Percentiles rank a stretch among this genome's conserved stretches.
phyloP scores from a whole-genome alignment of 2,797 vertebrate species.

The Tapera naevia region DNA sequence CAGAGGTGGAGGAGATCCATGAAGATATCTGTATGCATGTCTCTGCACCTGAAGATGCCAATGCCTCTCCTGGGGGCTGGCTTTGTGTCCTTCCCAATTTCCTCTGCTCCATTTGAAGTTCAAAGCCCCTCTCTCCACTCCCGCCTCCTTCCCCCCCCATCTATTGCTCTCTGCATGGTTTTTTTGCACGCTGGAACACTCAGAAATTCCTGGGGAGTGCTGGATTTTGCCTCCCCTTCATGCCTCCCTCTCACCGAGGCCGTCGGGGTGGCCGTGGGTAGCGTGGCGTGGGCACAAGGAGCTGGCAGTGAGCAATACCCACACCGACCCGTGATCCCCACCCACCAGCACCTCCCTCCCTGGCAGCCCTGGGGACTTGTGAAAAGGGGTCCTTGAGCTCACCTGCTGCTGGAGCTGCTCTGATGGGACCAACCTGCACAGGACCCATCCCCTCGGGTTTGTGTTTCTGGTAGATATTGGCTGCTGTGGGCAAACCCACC shows the following conservation, averaged over 20 bases:
- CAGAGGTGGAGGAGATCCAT: not conserved
- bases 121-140: not conserved
- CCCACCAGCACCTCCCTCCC: not conserved
- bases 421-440: rapidly evolving
- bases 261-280: not conserved
- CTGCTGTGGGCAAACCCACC: not conserved
- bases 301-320: rapidly evolving
- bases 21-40: not conserved
- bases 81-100: not conserved
- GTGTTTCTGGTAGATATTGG: not conserved
- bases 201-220: not conserved
- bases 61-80: not conserved
- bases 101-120: not conserved
- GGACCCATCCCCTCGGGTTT: not conserved
- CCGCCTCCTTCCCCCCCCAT: not conserved
- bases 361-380: rapidly evolving
- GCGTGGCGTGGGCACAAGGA: rapidly evolving
- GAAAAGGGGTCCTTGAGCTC: not conserved
- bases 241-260: rapidly evolving
- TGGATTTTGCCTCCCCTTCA: not conserved
- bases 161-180: not conserved
- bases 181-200: not conserved
- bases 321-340: rapidly evolving
- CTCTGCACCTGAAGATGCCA: not conserved
- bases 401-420: not conserved